Base-by-base conservation (phyloP, 2,888 invertebrate species). In the Uloborus plumipes region DNA sequence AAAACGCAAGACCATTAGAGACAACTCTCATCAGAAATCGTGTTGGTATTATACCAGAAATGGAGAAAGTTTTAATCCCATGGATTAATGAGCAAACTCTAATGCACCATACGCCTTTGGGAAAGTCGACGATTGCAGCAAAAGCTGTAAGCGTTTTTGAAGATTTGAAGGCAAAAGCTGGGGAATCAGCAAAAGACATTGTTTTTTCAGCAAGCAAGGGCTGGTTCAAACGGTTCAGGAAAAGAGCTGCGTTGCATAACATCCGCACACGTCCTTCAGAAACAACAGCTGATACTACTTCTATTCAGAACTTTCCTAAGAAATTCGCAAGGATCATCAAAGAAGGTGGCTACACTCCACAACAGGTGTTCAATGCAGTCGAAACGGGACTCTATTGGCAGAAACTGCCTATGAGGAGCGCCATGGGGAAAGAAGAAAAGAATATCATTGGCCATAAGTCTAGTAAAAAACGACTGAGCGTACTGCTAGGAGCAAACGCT, bases 211-310 rank as follows among this genome's bases (percentile, higher is more conserved):
- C 71, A 20, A 84, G 84, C 74, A 51, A 55, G 15, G 74, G 80
- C n/a, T 84, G 84, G 76, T 85, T 84, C 51, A 67, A 75, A 13
- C 69, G 53, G 1, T 85, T 85, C 58, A 85, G 76, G 39, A 64
- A 69, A 15, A 82, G 85, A 16, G 51, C 20, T 18, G 39, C 51
- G 20, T 18, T 85, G 14, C 84, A 82, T 51, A 75, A 75, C n/a
- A 64, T 85, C 9, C 81, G 67, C 39, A 31, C 66, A n/a, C 67
- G 15, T 26, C 65, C 70, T 16, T 51, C 77, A 16, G 65, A 49
- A 39, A 4, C 31, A 31, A 64, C 75, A n/a, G 80, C 82, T 26
- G 14, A 4, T 0, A 72, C 50, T 26, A 53, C 75, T 7, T 26
- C 62, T 61, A 72, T 69, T 9, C 15, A 61, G 18, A n/a, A 67